These are phyloP conservation scores for Odobenus rosmarus DNA, from an alignment of 2,113 vertebrate species.

Conservation along the genomic window DNA sequence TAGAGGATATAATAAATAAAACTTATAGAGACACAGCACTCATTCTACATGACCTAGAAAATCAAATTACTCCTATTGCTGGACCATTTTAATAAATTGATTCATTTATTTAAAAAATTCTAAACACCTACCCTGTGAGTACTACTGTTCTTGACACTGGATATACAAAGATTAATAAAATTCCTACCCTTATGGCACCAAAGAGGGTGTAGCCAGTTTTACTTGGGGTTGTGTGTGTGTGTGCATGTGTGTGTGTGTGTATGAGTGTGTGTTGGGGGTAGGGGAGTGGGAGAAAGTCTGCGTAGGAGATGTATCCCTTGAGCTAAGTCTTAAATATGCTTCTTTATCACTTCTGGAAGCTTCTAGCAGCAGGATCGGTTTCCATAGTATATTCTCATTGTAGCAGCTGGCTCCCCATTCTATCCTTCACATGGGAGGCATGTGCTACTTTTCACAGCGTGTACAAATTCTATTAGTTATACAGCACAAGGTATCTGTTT, in stretches of 20 bases:
- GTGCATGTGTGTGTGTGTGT: background rate
- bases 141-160: background rate
- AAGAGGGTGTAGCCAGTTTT: background rate
- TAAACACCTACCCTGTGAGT: background rate
- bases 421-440: background rate
- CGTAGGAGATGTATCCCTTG: background rate
- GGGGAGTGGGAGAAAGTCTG: background rate
- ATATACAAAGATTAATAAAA: constrained; percentile 24
- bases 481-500: background rate
- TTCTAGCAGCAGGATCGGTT: background rate
- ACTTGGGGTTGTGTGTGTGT: background rate
- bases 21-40: background rate
- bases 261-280: background rate
- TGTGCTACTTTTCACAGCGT: background rate
- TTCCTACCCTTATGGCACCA: background rate
- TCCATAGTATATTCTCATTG: background rate
- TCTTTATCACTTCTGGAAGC: background rate
- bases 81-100: constrained; percentile 22
- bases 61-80: background rate
- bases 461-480: background rate
- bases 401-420: background rate
- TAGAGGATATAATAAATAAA: background rate
- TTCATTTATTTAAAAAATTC: background rate
- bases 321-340: background rate
- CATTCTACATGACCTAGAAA: background rate